Evolutionary conservation across 2,888 invertebrate species (phyloP).

Genomic region (Vannuccia rotundouncinata): DNA sequence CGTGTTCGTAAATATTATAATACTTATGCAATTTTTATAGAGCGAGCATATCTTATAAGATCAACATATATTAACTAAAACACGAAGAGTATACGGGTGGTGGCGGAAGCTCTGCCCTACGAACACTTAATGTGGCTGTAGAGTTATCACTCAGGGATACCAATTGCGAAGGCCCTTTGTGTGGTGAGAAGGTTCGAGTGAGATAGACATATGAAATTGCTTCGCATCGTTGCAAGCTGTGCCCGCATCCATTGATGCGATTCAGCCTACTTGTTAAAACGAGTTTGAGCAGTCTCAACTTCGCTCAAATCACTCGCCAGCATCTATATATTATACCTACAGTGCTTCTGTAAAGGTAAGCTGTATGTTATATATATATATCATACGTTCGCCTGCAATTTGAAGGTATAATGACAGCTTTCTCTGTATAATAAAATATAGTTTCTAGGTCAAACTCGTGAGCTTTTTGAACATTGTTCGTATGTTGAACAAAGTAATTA

Average conservation of each 20-base stretch:
- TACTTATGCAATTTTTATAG: conserved; percentile 24
- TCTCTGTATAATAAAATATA: too few species aligned
- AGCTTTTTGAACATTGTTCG: too few species aligned
- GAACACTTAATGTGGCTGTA: conserved; percentile 17
- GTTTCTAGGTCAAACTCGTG: too few species aligned
- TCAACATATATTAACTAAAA: neutral
- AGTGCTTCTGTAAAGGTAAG: too few species aligned
- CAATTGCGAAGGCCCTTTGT: conserved; percentile 19
- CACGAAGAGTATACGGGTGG: neutral
- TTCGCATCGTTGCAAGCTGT: neutral
- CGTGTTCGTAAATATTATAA: neutral
- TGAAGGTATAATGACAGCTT: too few species aligned
- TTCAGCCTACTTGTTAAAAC: neutral
- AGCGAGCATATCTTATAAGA: neutral
- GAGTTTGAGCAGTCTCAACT: neutral
- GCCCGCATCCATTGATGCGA: neutral
- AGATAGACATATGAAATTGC: conserved; percentile 21
- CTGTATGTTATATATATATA: too few species aligned
- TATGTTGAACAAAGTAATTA: too few species aligned
- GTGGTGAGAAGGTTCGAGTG: neutral
- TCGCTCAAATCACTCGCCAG: too few species aligned
- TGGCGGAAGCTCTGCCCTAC: neutral
- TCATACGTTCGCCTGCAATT: too few species aligned
- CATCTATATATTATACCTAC: too few species aligned
- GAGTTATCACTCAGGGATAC: conserved; percentile 23